Evolutionary conservation across 2,797 vertebrate genomes (phyloP).

Genomic region (Phrynocephalus guinanensis): DNA sequence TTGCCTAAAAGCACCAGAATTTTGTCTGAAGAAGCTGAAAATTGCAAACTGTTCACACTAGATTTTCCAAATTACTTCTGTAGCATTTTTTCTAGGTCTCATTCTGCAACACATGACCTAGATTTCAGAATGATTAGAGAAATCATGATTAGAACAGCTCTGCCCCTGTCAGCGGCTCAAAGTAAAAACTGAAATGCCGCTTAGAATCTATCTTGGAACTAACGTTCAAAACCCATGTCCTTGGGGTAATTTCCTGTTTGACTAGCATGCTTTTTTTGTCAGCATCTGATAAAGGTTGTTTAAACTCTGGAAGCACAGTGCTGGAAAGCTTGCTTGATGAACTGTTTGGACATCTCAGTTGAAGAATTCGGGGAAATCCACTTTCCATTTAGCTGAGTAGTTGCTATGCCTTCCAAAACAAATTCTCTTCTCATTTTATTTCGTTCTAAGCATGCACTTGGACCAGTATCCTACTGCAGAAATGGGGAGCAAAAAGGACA

Average conservation of each 20-base stretch:
- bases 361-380: slow-evolving; percentile 55
- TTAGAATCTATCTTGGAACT: slow-evolving; percentile 75
- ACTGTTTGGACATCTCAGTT: slow-evolving; percentile 67
- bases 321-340: slow-evolving; percentile 72
- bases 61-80: slow-evolving; percentile 44
- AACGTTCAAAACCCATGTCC: slow-evolving; percentile 75
- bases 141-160: slow-evolving; percentile 66
- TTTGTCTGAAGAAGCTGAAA: not conserved
- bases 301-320: slow-evolving; percentile 73
- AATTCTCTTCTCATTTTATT: not conserved
- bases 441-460: not conserved
- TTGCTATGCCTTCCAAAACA: not conserved
- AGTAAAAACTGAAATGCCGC: slow-evolving; percentile 74
- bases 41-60: not conserved
- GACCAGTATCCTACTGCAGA: too few species aligned
- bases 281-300: slow-evolving; percentile 74
- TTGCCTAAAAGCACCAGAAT: not conserved
- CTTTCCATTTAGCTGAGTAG: slow-evolving; percentile 4
- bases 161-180: slow-evolving; percentile 68
- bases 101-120: slow-evolving; percentile 61
- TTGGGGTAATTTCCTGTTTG: slow-evolving; percentile 75
- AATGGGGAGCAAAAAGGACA: too few species aligned
- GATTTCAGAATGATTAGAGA: slow-evolving; percentile 69
- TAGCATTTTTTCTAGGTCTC: slow-evolving; percentile 50
- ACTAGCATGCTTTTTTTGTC: slow-evolving; percentile 72